phyloP scores from a whole-genome alignment of 2,797 vertebrate species.

The Melopsittacus undulatus region DNA sequence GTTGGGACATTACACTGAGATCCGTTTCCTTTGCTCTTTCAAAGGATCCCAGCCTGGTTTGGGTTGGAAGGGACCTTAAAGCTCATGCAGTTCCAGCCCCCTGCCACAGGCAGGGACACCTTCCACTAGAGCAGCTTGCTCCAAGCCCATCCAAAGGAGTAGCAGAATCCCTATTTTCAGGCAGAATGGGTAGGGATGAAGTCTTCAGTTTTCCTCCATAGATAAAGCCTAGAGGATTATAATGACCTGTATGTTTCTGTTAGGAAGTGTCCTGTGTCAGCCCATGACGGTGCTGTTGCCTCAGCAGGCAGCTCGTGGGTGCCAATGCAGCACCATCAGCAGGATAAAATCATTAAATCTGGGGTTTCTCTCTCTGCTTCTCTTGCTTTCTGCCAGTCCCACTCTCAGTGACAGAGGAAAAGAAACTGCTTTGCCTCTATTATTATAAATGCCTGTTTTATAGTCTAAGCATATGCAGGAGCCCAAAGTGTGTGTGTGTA shows the following conservation, averaged over 20 bases:
- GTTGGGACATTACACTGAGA: neutral
- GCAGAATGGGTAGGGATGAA: neutral
- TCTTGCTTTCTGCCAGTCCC: neutral
- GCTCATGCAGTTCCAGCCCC: neutral
- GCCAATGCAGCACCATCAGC: neutral
- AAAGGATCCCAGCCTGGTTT: neutral
- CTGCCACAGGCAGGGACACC: neutral
- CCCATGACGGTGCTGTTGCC: neutral
- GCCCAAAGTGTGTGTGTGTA: neutral
- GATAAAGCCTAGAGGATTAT: neutral
- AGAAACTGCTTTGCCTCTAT: neutral
- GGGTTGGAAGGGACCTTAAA: neutral
- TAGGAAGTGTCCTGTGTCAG: neutral
- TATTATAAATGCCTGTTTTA: slow-evolving; percentile 23
- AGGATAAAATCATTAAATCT: neutral
- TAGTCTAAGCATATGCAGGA: slow-evolving; percentile 33
- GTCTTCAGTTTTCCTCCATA: neutral
- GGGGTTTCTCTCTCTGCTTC: neutral
- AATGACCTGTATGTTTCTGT: neutral
- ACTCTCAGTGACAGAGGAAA: neutral
- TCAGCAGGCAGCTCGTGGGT: neutral
- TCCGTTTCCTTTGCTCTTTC: neutral
- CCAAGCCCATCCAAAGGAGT: neutral
- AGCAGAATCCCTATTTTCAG: neutral
- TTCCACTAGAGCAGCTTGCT: neutral